These are phyloP conservation scores for Leucopsar rothschildi DNA, from an alignment of 2,113 vertebrate genomes.

Conservation along the genomic window DNA sequence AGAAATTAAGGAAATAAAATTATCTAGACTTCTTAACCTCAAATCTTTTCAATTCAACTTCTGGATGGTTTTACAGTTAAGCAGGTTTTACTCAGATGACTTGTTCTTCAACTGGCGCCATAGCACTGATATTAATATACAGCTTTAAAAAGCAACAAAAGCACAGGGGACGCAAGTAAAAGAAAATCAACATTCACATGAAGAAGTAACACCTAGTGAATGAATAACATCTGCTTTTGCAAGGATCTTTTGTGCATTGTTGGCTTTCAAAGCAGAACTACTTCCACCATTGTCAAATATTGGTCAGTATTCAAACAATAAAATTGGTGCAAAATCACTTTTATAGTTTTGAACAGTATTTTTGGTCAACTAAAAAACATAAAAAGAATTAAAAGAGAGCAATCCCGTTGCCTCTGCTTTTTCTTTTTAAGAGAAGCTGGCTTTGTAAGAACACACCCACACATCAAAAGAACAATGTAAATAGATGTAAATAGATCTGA, in stretches of 20 bases:
- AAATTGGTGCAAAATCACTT: background rate
- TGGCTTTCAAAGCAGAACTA: background rate
- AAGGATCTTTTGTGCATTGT: background rate
- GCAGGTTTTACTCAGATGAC: background rate
- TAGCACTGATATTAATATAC: background rate
- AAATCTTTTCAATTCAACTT: slow-evolving; percentile 38
- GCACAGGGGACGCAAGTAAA: background rate
- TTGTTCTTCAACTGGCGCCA: background rate
- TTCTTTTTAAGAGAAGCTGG: background rate
- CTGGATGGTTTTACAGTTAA: background rate
- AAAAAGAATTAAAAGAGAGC: background rate
- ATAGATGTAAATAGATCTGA: background rate
- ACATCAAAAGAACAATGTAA: background rate
- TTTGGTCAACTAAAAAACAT: background rate
- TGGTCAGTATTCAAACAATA: background rate
- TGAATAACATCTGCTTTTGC: background rate
- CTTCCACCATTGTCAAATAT: background rate
- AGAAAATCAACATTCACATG: background rate
- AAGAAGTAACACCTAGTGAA: background rate
- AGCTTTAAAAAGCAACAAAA: background rate
- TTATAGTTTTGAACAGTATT: background rate
- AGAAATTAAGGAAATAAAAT: slow-evolving; percentile 27
- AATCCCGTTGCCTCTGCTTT: background rate
- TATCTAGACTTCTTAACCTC: background rate
- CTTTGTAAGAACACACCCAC: background rate